Base-by-base conservation (phyloP, 2,888 invertebrate genomes). In the Steinernema carpocapsae region DNA sequence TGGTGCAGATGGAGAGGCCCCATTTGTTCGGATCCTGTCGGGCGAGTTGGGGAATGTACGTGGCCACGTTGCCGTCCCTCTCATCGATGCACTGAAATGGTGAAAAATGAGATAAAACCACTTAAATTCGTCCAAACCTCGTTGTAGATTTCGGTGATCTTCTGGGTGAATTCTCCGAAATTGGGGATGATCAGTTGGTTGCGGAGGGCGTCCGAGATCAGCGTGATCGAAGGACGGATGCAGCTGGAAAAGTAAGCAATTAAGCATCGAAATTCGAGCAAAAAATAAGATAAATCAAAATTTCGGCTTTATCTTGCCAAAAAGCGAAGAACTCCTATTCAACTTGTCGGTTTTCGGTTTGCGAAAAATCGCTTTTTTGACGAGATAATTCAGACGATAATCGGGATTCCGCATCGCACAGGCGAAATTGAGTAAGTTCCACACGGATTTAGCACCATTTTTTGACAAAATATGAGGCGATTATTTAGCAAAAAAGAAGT, bases 1-100 rank as follows among this genome's bases (percentile, higher is more conserved):
- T 93, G 0, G 97, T 97, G 88, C 97, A 97, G 45, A 97, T 91
- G 84, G 95, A 94, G 43, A 97, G 92, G 17, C 94, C 97, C 96
- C 97, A 97, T 7, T 73, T 73, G 84, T 92, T 94, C 4, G 94
- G 92, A 88, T 92, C 78, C 51, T 79, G 93, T 81, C 95, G 90
- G 0, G 95, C 93, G 86, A 97, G 89, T 88, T 97, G 97, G 0
- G 97, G 97, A 87, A 97, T 97, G 88, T 97, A 97, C 74, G 79
- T 79, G 14, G 86, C 86, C 12, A 85, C 83, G 64, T 82, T 75
- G 7, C 86, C 86, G 17, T 70, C 56, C 17, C 51, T 43, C 17
- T 72, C 72, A 17, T 72, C 42, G 1, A 64, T 59, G 43, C 80
- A 78, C 75, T 81, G 22, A 19, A 78, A 43, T 29, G 48, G 3